phyloP scores from a whole-genome alignment of 2,797 vertebrate species.

The Eidolon dupreanum region DNA sequence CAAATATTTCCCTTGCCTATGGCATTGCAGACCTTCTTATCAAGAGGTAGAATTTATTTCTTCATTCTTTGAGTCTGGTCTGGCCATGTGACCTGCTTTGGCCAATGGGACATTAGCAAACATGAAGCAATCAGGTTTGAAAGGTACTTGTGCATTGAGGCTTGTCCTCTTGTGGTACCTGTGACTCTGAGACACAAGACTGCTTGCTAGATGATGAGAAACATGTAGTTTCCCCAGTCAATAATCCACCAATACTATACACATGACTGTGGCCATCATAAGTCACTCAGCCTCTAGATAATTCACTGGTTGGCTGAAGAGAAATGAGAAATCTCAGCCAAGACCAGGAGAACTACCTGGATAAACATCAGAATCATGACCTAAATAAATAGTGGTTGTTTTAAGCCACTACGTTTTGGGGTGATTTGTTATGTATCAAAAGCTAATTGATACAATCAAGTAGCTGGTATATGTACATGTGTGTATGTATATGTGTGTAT shows the following conservation, averaged over 20 bases:
- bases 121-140: neutral
- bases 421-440: conserved; percentile 27
- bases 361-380: conserved; percentile 19
- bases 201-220: neutral
- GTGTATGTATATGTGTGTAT: neutral
- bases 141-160: neutral
- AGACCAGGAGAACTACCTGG: neutral
- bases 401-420: conserved; percentile 17
- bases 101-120: neutral
- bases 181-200: neutral
- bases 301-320: neutral
- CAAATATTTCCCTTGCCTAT: neutral
- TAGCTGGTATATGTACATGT: neutral
- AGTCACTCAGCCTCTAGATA: neutral
- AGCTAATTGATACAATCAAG: conserved; percentile 18
- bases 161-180: neutral
- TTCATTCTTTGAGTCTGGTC: neutral
- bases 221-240: neutral
- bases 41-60: conserved; percentile 10
- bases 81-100: neutral
- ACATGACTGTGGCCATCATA: neutral
- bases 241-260: neutral
- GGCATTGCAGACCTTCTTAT: neutral
- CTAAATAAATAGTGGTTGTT: conserved; percentile 13
- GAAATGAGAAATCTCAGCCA: conserved; percentile 27